Base-by-base conservation (phyloP, 1,140 invertebrate genomes). In the Matsumurasca onukii region DNA sequence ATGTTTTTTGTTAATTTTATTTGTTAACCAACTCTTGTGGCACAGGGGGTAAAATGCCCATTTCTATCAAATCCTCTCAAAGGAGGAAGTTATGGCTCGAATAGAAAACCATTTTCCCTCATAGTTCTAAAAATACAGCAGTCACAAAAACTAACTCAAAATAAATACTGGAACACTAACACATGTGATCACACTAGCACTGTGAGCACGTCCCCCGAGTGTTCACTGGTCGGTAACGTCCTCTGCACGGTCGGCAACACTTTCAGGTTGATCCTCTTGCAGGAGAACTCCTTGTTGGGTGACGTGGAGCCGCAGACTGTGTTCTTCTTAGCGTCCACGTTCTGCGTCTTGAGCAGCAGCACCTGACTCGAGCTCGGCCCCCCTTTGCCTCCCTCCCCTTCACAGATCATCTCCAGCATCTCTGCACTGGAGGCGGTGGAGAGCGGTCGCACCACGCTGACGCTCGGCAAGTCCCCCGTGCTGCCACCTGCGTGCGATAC, bases 301-400 rank as follows among this genome's bases (percentile, higher is more conserved):
- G 84, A 84, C 76, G 89, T 89, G 73, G 88, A 86, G 69, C 89
- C 88, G 71, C 87, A 86, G 64, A 89, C 89, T 17, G 89, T 91
- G 78, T 91, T 91, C 77, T 91, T 92, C 69, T 89, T 84, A 75
- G 90, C 88, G 76, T 92, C 90, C 31, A 85, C 82, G 79, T 89
- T 89, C 77, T 89, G 89, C 59, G 88, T 86, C 77, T 90, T 90
- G 78, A 87, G 87, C 64, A 89, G 81, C 76, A 88, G 80, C 48
- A 88, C 87, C 77, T 87, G 83, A 57, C 71, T 70, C 59, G 74
- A 71, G n/a, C 67, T 52, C 27, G 49, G 82, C 70, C 64, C 75
- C 70, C 68, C 77, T 70, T 84, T 80, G 72, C 65, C 76, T 71
- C 69, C 77, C 70, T 84, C 80, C 13, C 82, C 81, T 65, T 86